A percentile compares a stretch with the other conserved stretches of the same genome.
These are phyloP conservation scores for Chrysolina haemoptera DNA, from an alignment of 2,888 invertebrate species.

Conservation along the genomic window DNA sequence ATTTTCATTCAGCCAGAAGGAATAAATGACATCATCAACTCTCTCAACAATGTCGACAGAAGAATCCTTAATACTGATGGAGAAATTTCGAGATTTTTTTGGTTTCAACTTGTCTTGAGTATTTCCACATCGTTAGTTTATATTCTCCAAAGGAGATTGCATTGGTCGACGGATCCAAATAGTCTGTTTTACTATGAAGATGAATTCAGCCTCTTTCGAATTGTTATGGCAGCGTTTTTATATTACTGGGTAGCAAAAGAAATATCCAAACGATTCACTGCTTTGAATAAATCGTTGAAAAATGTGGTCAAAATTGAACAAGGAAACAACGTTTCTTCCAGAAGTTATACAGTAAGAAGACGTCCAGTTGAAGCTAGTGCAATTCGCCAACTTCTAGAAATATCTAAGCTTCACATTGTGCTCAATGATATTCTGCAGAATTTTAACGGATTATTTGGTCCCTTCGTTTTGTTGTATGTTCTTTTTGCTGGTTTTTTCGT, in stretches of 20 bases:
- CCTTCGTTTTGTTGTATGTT: neutral
- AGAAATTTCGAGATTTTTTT: neutral
- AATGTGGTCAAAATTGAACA: neutral
- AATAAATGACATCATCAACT: neutral
- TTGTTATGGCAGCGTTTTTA: neutral
- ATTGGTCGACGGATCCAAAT: no score
- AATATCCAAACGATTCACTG: neutral
- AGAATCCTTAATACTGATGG: neutral
- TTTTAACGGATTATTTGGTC: neutral
- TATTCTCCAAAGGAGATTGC: no score
- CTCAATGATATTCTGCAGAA: neutral
- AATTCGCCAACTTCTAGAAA: neutral
- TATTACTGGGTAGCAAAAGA: neutral
- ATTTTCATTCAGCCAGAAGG: neutral
- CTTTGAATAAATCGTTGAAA: neutral
- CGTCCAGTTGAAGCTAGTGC: neutral
- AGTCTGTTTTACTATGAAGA: no score
- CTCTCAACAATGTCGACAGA: neutral
- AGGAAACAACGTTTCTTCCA: neutral
- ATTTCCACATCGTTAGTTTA: no score
- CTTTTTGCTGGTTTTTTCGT: neutral
- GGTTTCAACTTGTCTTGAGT: neutral
- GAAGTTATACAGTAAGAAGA: neutral
- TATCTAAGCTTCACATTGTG: neutral
- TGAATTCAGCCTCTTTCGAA: neutral